Evolutionary conservation across 2,113 vertebrate species (phyloP), one percentile per base, ranked within the genome.

Genomic region (Carassius carassius): DNA sequence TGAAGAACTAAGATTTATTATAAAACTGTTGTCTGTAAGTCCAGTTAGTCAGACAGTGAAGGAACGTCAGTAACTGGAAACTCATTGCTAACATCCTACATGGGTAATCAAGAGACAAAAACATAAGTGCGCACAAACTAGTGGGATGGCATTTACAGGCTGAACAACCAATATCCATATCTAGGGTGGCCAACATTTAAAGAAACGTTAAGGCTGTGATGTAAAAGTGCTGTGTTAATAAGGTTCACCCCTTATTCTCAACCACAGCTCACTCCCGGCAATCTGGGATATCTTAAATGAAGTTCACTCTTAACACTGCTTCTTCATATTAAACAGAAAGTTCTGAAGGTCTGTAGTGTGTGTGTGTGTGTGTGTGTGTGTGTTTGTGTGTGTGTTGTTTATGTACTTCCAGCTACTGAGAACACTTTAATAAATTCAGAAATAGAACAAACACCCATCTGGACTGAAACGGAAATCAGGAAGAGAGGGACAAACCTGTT

Each of bases 311-410:
- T 51, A 88, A 87, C 44, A 86, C 5, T 85, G 79, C 81, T 79
- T 89, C 19, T 83, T 89, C 85, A 49, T 74, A 91, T 89, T 87
- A 88, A 87, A 86, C 81, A 85, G 87, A 44, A 70, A 83, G 87
- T 85, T 56, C 49, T n/a, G 21, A 56, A n/a, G 83, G 69, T 14
- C 60, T 60, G 47, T 58, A 25, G 32, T 41, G 60, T 47, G 63
- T 84, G 86, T 78, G 82, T 29, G 49, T 16, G 72, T 4, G 86
- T 78, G 78, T 29, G 54, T 47, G 63, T 85, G 86, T 78, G 82
- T 35, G 49, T 19, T 67, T 37, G 35, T 37, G 35, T 37, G 35
- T 37, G 35, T 37, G 35, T 37, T 76, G 80, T 35, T 90, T 90
- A 90, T 81, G 81, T 78, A 92, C 85, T 90, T 89, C 83, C 85